Conservation (phyloP, 1,140 invertebrate species). For the Cecropterus lyciades region DNA sequence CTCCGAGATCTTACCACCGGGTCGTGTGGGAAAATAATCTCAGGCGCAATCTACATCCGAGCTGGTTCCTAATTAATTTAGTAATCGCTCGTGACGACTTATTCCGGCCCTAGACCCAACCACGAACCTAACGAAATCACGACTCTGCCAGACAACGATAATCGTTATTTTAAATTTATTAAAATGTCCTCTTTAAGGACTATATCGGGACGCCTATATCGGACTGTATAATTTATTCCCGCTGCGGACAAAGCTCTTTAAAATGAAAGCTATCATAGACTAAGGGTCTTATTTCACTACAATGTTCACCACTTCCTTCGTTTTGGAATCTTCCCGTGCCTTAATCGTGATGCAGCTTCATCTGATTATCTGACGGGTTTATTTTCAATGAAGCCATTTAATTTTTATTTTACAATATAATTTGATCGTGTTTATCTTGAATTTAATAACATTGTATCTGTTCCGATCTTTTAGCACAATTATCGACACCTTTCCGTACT, state of each 20-base stretch:
- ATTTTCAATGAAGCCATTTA: conserved; percentile 31
- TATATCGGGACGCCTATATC: conserved; percentile 77
- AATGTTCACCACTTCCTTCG: conserved; percentile 50
- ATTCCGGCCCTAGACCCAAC: conserved; percentile 72
- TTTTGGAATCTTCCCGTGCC: conserved; percentile 25
- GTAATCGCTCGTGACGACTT: conserved; percentile 83
- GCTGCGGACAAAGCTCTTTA: conserved; percentile 62
- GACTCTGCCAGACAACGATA: conserved; percentile 79
- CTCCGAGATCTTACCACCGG: conserved; percentile 64
- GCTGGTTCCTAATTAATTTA: conserved; percentile 83
- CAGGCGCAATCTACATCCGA: conserved; percentile 75
- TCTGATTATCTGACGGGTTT: conserved; percentile 31
- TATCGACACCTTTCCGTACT: no score
- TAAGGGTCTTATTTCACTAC: conserved; percentile 52
- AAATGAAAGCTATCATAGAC: conserved; percentile 73
- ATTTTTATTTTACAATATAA: conserved; percentile 21
- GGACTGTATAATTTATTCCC: conserved; percentile 81
- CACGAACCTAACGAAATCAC: conserved; percentile 82
- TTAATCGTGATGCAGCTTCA: conserved; percentile 34
- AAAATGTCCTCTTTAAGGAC: conserved; percentile 81
- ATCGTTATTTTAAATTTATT: conserved; percentile 84
- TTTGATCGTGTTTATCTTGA: conserved; percentile 16
- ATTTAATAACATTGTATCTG: background rate
- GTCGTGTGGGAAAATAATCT: conserved; percentile 83
- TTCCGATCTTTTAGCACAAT: no score